Conservation (phyloP, 2,797 vertebrate genomes). For the Tenualosa ilisha region DNA sequence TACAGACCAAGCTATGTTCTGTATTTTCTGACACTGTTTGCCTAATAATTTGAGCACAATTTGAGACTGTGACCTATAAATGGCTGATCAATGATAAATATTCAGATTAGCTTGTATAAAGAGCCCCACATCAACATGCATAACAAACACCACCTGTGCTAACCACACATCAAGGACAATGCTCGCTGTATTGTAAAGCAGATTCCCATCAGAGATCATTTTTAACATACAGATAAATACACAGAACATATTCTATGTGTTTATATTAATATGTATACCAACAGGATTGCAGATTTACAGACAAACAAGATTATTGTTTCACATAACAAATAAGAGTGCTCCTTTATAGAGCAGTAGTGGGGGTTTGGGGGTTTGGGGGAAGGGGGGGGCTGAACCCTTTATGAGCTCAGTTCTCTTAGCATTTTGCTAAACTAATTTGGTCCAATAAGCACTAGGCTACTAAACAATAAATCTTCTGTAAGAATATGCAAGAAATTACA, state of each 20-base stretch:
- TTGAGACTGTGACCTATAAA: slow-evolving; percentile 17
- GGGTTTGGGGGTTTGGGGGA: too few relatives aligned
- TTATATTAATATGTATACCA: background rate
- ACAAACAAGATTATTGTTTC: background rate
- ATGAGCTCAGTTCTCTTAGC: background rate
- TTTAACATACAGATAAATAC: background rate
- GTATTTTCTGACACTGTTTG: background rate
- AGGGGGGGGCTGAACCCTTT: background rate
- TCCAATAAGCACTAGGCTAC: background rate
- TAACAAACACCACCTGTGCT: background rate
- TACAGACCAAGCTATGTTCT: background rate
- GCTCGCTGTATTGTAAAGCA: background rate
- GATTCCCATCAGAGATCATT: background rate
- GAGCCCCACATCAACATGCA: background rate
- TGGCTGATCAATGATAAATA: slow-evolving; percentile 12
- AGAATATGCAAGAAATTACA: slow-evolving; percentile 26
- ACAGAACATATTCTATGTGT: background rate
- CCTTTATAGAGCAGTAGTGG: background rate
- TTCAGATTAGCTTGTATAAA: slow-evolving; percentile 5
- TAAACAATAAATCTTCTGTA: background rate
- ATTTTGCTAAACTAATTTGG: background rate
- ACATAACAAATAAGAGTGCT: background rate
- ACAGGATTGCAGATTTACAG: background rate
- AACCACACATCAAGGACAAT: background rate
- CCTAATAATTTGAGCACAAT: background rate